Percentiles rank a stretch among this genome's conserved stretches.
phyloP scores from a whole-genome alignment of 2,113 vertebrate genomes.

The Xyliphius kryptos region DNA sequence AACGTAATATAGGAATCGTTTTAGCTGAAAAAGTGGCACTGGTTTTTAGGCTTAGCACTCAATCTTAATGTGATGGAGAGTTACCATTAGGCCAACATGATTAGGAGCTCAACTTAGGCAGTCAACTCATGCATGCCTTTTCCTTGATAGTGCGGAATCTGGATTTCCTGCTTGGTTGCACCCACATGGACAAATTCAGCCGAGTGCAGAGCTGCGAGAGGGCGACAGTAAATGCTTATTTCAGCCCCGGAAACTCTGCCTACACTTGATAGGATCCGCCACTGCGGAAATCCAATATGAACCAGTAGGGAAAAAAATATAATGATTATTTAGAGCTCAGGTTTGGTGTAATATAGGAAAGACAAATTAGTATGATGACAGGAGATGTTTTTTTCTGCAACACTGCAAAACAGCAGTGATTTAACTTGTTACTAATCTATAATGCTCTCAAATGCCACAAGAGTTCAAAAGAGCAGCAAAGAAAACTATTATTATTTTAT shows the following conservation, averaged over 20 bases:
- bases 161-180: slow-evolving; percentile 70
- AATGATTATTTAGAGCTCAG: too few species aligned
- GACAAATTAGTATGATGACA: too few species aligned
- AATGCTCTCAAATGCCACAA: too few species aligned
- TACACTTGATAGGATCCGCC: slow-evolving; percentile 46
- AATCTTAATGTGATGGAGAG: slow-evolving; percentile 63
- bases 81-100: slow-evolving; percentile 61
- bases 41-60: slow-evolving; percentile 66
- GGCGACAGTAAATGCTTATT: slow-evolving; percentile 63
- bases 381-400: too few species aligned
- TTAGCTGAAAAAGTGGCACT: slow-evolving; percentile 59
- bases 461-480: too few species aligned
- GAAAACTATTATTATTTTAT: too few species aligned
- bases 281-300: slow-evolving; percentile 34
- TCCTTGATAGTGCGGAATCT: slow-evolving; percentile 73
- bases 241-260: slow-evolving; percentile 19
- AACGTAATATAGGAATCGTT: slow-evolving; percentile 66
- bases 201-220: slow-evolving; percentile 60
- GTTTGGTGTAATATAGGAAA: too few species aligned
- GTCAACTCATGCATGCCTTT: slow-evolving; percentile 65
- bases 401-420: too few species aligned
- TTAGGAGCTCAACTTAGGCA: slow-evolving; percentile 65
- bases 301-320: too few species aligned
- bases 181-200: slow-evolving; percentile 67
- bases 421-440: too few species aligned